Evolutionary conservation across 2,113 vertebrate genomes (phyloP).

Genomic region (Dolichotis patagonum): DNA sequence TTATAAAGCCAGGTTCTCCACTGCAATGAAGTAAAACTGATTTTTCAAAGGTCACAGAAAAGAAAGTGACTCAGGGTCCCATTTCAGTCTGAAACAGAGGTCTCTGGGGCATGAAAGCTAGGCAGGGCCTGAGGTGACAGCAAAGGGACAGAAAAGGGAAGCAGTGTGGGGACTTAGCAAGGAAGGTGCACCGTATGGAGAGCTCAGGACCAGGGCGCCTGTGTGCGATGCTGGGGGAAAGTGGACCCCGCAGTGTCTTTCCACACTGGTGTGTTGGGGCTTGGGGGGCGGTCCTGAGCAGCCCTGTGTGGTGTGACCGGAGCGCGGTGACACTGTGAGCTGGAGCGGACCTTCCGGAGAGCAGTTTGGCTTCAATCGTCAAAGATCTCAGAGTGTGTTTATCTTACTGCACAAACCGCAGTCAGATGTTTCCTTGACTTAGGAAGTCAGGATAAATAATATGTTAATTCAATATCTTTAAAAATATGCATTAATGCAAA

Average conservation of each 20-base stretch:
- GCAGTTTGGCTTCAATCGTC: neutral
- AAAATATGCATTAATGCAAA: neutral
- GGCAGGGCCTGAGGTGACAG: too few relatives aligned
- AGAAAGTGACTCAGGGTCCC: neutral
- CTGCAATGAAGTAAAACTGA: neutral
- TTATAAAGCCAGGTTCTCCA: neutral
- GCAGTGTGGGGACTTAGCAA: too few relatives aligned
- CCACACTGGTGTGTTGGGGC: too few relatives aligned
- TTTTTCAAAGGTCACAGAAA: neutral
- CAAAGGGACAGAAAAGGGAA: too few relatives aligned
- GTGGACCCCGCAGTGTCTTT: too few relatives aligned
- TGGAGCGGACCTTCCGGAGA: neutral
- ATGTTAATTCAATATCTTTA: neutral
- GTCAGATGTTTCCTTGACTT: neutral
- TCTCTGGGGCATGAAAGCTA: too few relatives aligned
- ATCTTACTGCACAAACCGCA: neutral
- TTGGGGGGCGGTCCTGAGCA: fast-evolving
- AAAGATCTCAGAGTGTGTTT: neutral
- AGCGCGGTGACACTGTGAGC: too few relatives aligned
- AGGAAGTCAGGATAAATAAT: neutral
- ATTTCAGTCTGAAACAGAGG: too few relatives aligned
- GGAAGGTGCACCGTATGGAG: too few relatives aligned
- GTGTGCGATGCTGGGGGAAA: too few relatives aligned
- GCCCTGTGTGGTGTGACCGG: too few relatives aligned
- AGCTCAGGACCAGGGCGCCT: too few relatives aligned